These are phyloP conservation scores for Polylopha cassiicola DNA, from an alignment of 2,888 invertebrate species.

Conservation along the genomic window DNA sequence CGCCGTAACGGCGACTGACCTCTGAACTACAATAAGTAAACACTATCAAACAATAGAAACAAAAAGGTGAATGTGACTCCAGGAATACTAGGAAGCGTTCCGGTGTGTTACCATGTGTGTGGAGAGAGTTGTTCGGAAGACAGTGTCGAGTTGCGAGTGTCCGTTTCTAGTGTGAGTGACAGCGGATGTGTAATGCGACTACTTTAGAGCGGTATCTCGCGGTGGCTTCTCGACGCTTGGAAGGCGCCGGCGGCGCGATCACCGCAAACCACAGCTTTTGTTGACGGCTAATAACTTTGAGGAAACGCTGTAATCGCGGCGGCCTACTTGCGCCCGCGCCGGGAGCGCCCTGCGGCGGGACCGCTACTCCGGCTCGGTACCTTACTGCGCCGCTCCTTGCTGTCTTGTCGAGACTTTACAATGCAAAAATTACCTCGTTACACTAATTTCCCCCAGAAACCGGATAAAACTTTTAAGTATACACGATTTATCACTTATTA, in stretches of 20 bases:
- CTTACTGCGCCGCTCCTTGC: conserved; percentile 9
- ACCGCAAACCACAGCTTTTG: conserved; percentile 51
- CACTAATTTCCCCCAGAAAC: no score
- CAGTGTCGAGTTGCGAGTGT: conserved; percentile 60
- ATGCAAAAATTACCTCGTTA: no score
- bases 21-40: conserved; percentile 56
- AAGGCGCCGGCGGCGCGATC: conserved; percentile 38
- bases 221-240: conserved; percentile 36
- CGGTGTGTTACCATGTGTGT: conserved; percentile 66
- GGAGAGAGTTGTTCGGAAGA: conserved; percentile 63
- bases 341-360: conserved; percentile 43
- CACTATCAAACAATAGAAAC: conserved; percentile 50
- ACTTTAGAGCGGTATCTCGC: conserved; percentile 28
- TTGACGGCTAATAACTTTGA: conserved; percentile 56
- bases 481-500: no score
- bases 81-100: conserved; percentile 66
- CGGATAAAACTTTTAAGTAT: no score
- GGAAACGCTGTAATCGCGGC: conserved; percentile 52
- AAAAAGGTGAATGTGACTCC: conserved; percentile 38
- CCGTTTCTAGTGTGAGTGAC: conserved; percentile 56
- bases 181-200: conserved; percentile 65
- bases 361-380: conserved; percentile 39
- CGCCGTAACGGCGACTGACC: conserved; percentile 57
- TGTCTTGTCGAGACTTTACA: conserved; percentile 12
- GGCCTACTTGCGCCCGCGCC: conserved; percentile 50